Percentiles rank a stretch among this genome's conserved stretches.
Evolutionary conservation across 2,888 invertebrate genomes (phyloP).

Genomic region (Ochlodes sylvanus): DNA sequence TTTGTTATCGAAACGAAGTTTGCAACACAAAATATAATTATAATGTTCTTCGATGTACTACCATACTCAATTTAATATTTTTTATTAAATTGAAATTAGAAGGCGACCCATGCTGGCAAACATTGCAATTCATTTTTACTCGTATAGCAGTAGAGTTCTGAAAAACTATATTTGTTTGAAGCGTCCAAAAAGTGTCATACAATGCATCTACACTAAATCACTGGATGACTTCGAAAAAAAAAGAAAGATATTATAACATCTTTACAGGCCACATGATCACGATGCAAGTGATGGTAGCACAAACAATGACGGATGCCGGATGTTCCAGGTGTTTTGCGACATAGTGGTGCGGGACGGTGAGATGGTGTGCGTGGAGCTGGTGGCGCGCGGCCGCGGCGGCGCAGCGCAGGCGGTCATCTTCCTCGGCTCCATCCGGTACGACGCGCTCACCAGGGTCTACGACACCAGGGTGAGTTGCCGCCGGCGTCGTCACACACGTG

Average conservation of each 20-base stretch:
- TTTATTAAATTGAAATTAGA: no score
- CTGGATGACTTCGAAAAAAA: no score
- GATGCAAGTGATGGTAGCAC: no score
- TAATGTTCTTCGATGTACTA: no score
- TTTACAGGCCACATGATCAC: no score
- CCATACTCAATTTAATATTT: no score
- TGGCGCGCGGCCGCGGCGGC: conserved; percentile 94
- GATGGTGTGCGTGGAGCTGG: conserved; percentile 99
- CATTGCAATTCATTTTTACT: not conserved
- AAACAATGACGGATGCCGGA: no score
- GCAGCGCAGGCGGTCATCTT: conserved; percentile 93
- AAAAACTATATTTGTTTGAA: not conserved
- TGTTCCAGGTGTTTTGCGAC: conserved; percentile 93
- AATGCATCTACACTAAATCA: no score
- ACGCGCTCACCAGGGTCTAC: conserved; percentile 98
- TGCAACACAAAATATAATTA: not conserved
- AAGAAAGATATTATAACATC: no score
- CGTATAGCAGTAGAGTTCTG: not conserved
- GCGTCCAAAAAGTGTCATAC: no score
- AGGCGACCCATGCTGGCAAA: no score
- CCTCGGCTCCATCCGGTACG: conserved; percentile 98
- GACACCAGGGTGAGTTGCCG: conserved; percentile 92
- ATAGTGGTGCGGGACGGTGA: conserved; percentile 98
- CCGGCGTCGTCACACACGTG: no score
- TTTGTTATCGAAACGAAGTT: conserved; percentile 13